Conservation (phyloP, 2,888 invertebrate genomes). For the Gastracanthus pulcherrimus region DNA sequence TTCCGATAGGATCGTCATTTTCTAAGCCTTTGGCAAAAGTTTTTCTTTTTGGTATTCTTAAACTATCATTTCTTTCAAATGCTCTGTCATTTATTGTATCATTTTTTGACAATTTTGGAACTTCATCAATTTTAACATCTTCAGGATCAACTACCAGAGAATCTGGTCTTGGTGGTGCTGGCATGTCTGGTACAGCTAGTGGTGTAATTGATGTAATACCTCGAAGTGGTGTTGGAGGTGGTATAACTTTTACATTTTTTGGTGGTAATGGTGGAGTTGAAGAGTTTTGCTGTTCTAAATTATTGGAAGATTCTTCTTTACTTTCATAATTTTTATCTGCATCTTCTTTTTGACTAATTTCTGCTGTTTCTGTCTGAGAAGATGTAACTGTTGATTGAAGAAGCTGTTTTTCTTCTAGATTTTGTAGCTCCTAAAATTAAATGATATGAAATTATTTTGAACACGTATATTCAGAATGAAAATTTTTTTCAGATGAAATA, state of each 20-base stretch:
- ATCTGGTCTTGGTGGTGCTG: constrained; percentile 74
- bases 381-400: constrained; percentile 54
- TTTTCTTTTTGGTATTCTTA: constrained; percentile 67
- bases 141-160: constrained; percentile 63
- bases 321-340: constrained; percentile 18
- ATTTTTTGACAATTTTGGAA: constrained; percentile 45
- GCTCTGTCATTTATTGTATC: constrained; percentile 53
- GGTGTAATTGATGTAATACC: constrained; percentile 72
- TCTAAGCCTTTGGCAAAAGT: constrained; percentile 82
- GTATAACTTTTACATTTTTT: constrained; percentile 71
- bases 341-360: not conserved
- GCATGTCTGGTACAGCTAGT: constrained; percentile 72
- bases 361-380: constrained; percentile 49
- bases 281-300: constrained; percentile 69
- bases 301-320: constrained; percentile 39
- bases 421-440: constrained; percentile 66
- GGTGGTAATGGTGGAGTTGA: constrained; percentile 75
- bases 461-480: too few species aligned
- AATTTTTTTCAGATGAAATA: too few species aligned
- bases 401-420: constrained; percentile 70
- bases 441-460: not conserved
- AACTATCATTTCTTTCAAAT: constrained; percentile 58
- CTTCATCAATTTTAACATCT: constrained; percentile 32
- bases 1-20: constrained; percentile 86
- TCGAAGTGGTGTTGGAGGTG: constrained; percentile 74